A percentile compares a stretch with the other conserved stretches of the same genome.
Conservation (phyloP, 2,113 vertebrate genomes). For the Ranitomeya variabilis region DNA sequence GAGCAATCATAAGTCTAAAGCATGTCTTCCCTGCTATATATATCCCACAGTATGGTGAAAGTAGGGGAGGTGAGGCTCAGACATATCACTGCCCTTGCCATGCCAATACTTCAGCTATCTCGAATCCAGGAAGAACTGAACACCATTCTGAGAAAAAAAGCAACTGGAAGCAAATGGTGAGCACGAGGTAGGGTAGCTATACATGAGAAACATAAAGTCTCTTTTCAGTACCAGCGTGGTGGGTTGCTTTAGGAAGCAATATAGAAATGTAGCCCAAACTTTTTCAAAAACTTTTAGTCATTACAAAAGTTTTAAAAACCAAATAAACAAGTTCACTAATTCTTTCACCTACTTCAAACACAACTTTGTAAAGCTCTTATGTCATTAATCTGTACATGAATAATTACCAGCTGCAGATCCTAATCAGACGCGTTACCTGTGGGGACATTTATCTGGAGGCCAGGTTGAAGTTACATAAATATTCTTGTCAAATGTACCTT, state of each 20-base stretch:
- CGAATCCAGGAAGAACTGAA: too few relatives aligned
- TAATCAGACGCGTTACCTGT: slow-evolving; percentile 37
- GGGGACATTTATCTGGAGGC: slow-evolving; percentile 44
- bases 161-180: too few relatives aligned
- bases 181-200: too few relatives aligned
- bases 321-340: slow-evolving; percentile 9
- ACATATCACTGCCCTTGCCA: too few relatives aligned
- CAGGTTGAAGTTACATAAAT: slow-evolving; percentile 43
- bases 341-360: slow-evolving; percentile 12
- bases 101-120: too few relatives aligned
- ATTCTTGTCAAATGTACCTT: slow-evolving; percentile 51
- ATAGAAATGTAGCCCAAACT: background rate
- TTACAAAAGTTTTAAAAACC: background rate
- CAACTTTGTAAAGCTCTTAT: slow-evolving; percentile 31
- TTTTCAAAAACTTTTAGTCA: background rate
- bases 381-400: slow-evolving; percentile 30
- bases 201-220: too few relatives aligned
- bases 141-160: too few relatives aligned
- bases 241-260: background rate
- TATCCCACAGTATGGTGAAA: too few relatives aligned
- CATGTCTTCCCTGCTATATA: too few relatives aligned
- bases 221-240: too few relatives aligned
- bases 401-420: slow-evolving; percentile 35
- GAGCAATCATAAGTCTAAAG: too few relatives aligned
- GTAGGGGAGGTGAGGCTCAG: too few relatives aligned